A percentile compares a stretch with the other conserved stretches of the same genome.
These are phyloP conservation scores for Sesia bembeciformis DNA, from an alignment of 2,888 invertebrate genomes.

Conservation along the genomic window DNA sequence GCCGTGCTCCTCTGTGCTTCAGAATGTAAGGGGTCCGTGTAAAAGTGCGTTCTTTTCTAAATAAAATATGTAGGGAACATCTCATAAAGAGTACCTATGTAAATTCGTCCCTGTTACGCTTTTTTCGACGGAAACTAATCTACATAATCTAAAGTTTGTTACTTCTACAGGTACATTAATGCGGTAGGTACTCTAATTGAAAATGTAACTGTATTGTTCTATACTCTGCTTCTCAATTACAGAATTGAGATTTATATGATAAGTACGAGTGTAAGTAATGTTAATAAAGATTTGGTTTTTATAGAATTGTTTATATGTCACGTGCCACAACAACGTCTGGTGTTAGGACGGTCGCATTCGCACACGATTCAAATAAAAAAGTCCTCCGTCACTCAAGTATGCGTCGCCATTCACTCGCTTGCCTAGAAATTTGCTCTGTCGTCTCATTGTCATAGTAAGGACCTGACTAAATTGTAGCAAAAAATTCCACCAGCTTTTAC, in stretches of 20 bases:
- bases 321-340: slow-evolving; percentile 23
- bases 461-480: slow-evolving; percentile 16
- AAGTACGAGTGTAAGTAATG: too few relatives aligned
- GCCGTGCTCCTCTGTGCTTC: slow-evolving; percentile 30
- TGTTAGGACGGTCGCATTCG: slow-evolving; percentile 54
- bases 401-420: slow-evolving; percentile 67
- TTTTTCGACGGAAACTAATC: background rate
- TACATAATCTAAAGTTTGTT: background rate
- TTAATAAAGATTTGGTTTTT: too few relatives aligned
- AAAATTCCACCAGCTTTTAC: too few relatives aligned
- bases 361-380: slow-evolving; percentile 75
- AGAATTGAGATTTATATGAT: too few relatives aligned
- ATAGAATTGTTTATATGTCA: too few relatives aligned
- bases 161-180: background rate
- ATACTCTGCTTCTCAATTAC: too few relatives aligned
- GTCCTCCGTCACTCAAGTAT: slow-evolving; percentile 73
- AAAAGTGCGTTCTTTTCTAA: slow-evolving; percentile 30
- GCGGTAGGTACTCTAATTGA: background rate
- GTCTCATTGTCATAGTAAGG: slow-evolving; percentile 35
- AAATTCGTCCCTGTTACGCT: slow-evolving; percentile 11
- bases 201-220: too few relatives aligned
- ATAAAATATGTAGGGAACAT: slow-evolving; percentile 40
- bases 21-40: slow-evolving; percentile 21
- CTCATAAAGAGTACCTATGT: slow-evolving; percentile 29
- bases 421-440: slow-evolving; percentile 58